Percentiles rank a stretch among this genome's conserved stretches.
Conservation (phyloP, 2,888 invertebrate species). For the Meliscaeva auricollis region DNA sequence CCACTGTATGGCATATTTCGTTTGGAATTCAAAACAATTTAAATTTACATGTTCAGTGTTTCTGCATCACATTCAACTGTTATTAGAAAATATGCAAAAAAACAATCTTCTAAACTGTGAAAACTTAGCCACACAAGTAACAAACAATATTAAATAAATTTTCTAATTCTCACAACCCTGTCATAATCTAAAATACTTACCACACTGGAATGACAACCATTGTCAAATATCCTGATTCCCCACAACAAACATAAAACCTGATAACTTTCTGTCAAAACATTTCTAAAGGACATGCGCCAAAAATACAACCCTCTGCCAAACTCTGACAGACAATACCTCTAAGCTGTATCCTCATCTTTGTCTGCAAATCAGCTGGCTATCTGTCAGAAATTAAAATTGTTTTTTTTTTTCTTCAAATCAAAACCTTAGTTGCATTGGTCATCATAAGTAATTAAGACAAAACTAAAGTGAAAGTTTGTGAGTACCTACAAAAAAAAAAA, state of each 20-base stretch:
- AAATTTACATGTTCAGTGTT: too few relatives aligned
- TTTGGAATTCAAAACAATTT: too few relatives aligned
- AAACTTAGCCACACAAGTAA: too few relatives aligned
- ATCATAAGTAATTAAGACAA: conserved; percentile 15
- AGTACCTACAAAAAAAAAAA: neutral
- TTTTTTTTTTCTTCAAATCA: conserved; percentile 25
- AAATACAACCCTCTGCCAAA: conserved; percentile 32
- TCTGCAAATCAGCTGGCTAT: conserved; percentile 65
- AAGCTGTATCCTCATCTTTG: conserved; percentile 41
- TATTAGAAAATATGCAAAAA: too few relatives aligned
- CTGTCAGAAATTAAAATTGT: conserved; percentile 56
- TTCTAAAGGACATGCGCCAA: conserved; percentile 55
- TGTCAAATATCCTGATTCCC: neutral
- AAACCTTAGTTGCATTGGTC: conserved; percentile 31
- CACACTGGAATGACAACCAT: neutral
- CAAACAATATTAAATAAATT: too few relatives aligned
- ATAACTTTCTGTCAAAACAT: conserved; percentile 61
- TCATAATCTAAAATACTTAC: neutral
- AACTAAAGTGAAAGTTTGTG: neutral
- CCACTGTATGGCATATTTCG: too few relatives aligned
- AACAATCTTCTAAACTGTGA: too few relatives aligned
- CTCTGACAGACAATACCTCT: conserved; percentile 37
- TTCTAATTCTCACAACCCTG: neutral
- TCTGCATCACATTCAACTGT: too few relatives aligned
- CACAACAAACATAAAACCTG: neutral